Evolutionary conservation across 2,888 invertebrate species (phyloP), one percentile per base, ranked within the genome.

Genomic region (Pachymerium ferrugineum): DNA sequence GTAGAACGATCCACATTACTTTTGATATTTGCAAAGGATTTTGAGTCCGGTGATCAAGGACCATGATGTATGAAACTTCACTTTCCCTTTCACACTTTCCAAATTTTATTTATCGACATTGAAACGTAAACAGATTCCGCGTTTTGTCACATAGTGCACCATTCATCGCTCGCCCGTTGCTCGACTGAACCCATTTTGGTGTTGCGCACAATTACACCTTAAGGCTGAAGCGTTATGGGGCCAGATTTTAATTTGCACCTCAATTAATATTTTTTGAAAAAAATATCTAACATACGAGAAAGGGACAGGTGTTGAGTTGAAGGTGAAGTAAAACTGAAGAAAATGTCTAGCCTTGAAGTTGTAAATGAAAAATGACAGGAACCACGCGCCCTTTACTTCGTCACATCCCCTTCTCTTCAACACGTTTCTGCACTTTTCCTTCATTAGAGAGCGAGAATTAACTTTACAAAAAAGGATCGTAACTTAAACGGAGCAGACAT

Each of bases 321-420:
- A 62, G 62, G 62, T 25, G 62, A 62, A 22, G 62, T 62, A n/a
- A 54, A 54, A 54, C 47, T 54, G 19, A 62, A 62, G 28, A 28
- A 62, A 62, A 25, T 62, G 62, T 62, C 62, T 62, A 62, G 62
- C 62, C 62, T 62, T 62, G 62, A 62, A 62, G 62, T 28, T 28
- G 28, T 62, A 62, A 62, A 62, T 62, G 62, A 62, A 62, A 62
- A 62, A 28, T 62, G 62, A 62, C 62, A 62, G 62, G 28, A 62
- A 62, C 62, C 62, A 62, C 62, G 62, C 62, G 62, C 62, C 62
- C 62, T 62, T 62, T 62, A 62, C 62, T 62, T 62, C 62, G 62
- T 62, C 62, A 62, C 62, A 28, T 62, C 14, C 62, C 28, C 62
- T 28, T 14, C 10, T 62, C 28, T 28, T 25, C 22, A 62, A 62